Conservation (phyloP, 92 coral and sea anemone genomes). For the Heteractis magnifica region DNA sequence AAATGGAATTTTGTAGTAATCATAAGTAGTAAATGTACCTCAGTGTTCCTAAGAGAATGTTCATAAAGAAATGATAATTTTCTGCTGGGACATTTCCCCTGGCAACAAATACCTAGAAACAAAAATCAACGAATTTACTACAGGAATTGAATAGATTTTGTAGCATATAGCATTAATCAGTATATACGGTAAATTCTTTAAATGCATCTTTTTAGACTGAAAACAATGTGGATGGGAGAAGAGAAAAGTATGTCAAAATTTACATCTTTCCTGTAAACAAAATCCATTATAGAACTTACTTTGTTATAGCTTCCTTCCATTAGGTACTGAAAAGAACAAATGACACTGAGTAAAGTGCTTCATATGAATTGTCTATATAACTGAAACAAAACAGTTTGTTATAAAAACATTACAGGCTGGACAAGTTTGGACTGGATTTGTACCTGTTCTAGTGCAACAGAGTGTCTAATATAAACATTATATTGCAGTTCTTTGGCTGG, state of each 20-base stretch:
- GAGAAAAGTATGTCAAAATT: too few relatives aligned
- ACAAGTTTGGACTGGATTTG: background rate
- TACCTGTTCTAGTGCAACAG: conserved; percentile 95
- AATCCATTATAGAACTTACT: conserved; percentile 35
- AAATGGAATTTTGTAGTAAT: too few relatives aligned
- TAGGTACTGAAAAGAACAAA: conserved; percentile 59
- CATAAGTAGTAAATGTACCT: conserved; percentile 71
- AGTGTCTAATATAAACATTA: conserved; percentile 90
- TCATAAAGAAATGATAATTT: conserved; percentile 96
- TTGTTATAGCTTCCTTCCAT: conserved; percentile 99
- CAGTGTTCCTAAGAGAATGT: conserved; percentile 85
- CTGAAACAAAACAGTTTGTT: background rate
- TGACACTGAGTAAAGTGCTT: background rate
- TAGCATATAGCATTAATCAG: background rate
- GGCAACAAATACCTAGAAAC: conserved; percentile 85
- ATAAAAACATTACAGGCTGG: background rate
- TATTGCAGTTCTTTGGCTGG: conserved; percentile 92
- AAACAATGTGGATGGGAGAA: too few relatives aligned
- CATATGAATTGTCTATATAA: background rate
- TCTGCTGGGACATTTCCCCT: conserved; percentile 99
- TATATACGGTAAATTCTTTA: too few relatives aligned
- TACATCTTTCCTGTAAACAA: background rate
- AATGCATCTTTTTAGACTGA: too few relatives aligned
- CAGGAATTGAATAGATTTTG: background rate
- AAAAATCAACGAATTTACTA: background rate